phyloP scores from a whole-genome alignment of 2,113 vertebrate species.

The Aepyceros melampus region DNA sequence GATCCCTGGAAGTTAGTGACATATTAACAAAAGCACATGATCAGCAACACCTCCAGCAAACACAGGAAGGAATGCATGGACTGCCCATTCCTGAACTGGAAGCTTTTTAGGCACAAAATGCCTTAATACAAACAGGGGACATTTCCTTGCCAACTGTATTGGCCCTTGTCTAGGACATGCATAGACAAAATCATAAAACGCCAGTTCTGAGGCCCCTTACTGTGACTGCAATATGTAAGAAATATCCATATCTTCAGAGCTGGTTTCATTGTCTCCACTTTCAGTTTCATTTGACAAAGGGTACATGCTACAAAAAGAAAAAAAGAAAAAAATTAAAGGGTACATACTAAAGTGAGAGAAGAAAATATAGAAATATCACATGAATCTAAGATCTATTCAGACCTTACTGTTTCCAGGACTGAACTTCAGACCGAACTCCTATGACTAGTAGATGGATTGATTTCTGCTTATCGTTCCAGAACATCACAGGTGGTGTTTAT shows the following conservation, averaged over 20 bases:
- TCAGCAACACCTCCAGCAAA: neutral
- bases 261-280: neutral
- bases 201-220: neutral
- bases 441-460: neutral
- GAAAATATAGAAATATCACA: neutral
- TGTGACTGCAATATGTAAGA: fast-evolving
- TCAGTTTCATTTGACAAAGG: neutral
- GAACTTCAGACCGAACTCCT: neutral
- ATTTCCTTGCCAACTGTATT: neutral
- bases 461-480: neutral
- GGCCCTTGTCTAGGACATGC: neutral
- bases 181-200: too few species aligned
- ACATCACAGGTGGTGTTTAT: neutral
- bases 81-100: neutral
- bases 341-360: neutral
- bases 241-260: neutral
- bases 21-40: neutral
- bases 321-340: neutral
- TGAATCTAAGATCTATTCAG: neutral
- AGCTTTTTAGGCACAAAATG: neutral
- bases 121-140: neutral
- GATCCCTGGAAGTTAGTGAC: neutral
- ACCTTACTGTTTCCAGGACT: neutral
- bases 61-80: neutral
- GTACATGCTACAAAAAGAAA: neutral